Base-by-base conservation (phyloP, 2,888 invertebrate species). In the Campaea margaritaria region DNA sequence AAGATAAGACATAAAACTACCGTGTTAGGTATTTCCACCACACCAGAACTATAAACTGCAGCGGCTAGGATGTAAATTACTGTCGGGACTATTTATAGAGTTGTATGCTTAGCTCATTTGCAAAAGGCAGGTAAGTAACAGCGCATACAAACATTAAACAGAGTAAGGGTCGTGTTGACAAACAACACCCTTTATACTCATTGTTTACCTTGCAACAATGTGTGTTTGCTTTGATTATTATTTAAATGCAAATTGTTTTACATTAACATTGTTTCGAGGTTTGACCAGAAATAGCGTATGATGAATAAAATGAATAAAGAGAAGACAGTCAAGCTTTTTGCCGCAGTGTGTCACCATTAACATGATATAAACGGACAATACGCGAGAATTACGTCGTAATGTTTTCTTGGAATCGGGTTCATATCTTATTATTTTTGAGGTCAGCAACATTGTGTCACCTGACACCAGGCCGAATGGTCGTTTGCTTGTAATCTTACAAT, bases 201-300 rank as follows among this genome's bases (percentile, higher is more conserved):
- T 86, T 90, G 89, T 89, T 81, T 84, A 81, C 72, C 69, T 71
- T 67, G 72, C 77, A 82, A 88, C 86, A 85, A 81, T 81, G 82
- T 78, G 58, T 82, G 79, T 83, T 83, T 84, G 78, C 75, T 73
- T 73, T 76, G 73, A 73, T 76, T 79, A 78, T 81, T 80, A 82
- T 86, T 83, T 76, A 82, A 82, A 85, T 83, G 81, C 76, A 81
- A 82, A 81, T 81, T 70, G 75, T 76, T 75, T 76, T 69, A 66
- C 69, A 69, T 74, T 73, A 73, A 78, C 75, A 83, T 82, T 82
- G 83, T 82, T 76, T 65, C 65, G 51, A 34, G 27, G 34, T 34
- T 38, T 28, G 21, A 38, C 15, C 31, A 28, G 41, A 54, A 59
- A 50, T 54, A 59, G 39, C 38, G 31, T 27, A 11, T 53, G 52